A percentile compares a stretch with the other conserved stretches of the same genome.
Conservation (phyloP, 2,113 vertebrate genomes). For the Cairina moschata region DNA sequence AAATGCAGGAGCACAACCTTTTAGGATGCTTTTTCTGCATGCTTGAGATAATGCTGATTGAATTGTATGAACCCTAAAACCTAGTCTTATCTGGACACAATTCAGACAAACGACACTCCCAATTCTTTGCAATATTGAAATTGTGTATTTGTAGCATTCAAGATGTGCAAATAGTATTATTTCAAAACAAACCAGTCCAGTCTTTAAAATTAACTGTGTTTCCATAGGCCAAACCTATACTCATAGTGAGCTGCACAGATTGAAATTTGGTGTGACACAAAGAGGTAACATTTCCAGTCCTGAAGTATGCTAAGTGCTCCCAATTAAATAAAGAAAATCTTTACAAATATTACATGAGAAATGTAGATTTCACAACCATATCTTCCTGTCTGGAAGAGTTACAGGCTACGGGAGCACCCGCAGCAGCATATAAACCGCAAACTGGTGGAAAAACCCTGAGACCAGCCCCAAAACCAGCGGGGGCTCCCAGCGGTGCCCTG, state of each 20-base stretch:
- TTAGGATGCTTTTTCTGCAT: not conserved
- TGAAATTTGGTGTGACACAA: not conserved
- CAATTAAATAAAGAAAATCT: not conserved
- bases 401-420: not conserved
- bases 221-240: not conserved
- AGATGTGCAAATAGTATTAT: not conserved
- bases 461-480: not conserved
- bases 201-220: not conserved
- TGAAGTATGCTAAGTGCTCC: not conserved
- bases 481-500: fast-evolving
- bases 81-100: not conserved
- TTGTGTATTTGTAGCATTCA: not conserved
- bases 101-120: not conserved
- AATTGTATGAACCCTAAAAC: not conserved
- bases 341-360: not conserved
- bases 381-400: not conserved
- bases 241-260: not conserved
- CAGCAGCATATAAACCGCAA: not conserved
- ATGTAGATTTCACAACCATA: not conserved
- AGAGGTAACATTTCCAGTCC: not conserved
- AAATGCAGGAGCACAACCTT: not conserved
- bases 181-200: not conserved
- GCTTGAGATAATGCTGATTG: not conserved
- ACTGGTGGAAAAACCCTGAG: too few relatives aligned
- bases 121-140: not conserved